Percentiles rank a stretch among this genome's conserved stretches.
Evolutionary conservation across 2,888 invertebrate genomes (phyloP).

Genomic region (Mayetiola destructor): DNA sequence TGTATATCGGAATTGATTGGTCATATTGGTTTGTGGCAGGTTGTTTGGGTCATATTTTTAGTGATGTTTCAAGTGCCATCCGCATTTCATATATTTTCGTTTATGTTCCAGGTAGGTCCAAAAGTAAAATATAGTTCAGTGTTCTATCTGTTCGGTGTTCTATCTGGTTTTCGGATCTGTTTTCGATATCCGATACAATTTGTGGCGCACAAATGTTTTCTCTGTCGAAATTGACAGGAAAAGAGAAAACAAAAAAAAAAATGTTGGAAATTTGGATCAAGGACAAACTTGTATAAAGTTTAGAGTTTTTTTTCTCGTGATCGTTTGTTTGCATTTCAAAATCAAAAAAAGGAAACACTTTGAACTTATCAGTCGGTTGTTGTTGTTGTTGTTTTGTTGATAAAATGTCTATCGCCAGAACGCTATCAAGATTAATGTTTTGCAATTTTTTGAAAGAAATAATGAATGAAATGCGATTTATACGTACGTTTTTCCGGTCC

Average conservation of each 20-base stretch:
- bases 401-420: no score
- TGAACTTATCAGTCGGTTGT: no score
- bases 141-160: neutral
- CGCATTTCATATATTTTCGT: slow-evolving; percentile 48
- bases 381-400: no score
- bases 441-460: no score
- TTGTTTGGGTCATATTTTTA: slow-evolving; percentile 39
- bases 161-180: no score
- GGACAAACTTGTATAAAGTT: neutral
- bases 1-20: slow-evolving; percentile 40
- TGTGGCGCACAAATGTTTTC: neutral
- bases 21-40: slow-evolving; percentile 45
- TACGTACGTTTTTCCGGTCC: no score
- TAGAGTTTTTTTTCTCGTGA: neutral
- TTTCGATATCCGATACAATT: neutral
- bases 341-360: neutral
- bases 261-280: neutral
- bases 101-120: slow-evolving; percentile 42
- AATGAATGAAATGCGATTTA: no score
- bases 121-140: slow-evolving; percentile 20
- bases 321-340: neutral
- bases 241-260: no score
- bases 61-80: slow-evolving; percentile 46
- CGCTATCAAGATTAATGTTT: no score
- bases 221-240: neutral